phyloP scores from a whole-genome alignment of 2,113 vertebrate genomes.

The Delphinus delphis region DNA sequence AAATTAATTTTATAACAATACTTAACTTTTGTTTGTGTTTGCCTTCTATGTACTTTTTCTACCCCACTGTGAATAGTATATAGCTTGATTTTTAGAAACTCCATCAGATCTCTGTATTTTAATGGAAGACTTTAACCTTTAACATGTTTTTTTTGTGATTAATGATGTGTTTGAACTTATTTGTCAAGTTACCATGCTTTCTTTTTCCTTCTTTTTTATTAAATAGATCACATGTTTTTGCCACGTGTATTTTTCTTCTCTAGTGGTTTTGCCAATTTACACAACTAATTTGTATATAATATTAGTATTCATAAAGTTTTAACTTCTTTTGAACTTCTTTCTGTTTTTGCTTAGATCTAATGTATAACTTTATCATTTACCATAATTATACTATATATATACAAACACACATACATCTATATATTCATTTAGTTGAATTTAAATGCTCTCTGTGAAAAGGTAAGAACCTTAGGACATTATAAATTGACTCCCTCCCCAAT shows the following conservation, averaged over 20 bases:
- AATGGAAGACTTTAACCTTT: background rate
- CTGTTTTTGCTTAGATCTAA: background rate
- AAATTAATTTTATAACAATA: background rate
- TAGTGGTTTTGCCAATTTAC: background rate
- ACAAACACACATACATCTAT: background rate
- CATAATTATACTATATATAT: background rate
- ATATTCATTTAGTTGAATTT: background rate
- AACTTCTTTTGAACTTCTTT: background rate
- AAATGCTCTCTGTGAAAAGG: background rate
- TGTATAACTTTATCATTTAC: background rate
- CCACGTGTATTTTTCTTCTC: background rate
- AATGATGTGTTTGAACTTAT: background rate
- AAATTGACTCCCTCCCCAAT: background rate
- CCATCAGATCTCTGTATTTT: background rate
- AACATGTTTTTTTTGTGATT: background rate
- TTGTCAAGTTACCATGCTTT: background rate
- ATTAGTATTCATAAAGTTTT: background rate
- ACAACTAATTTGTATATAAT: background rate
- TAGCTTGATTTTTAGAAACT: background rate
- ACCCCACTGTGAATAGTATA: background rate
- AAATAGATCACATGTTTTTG: background rate
- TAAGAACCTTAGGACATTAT: background rate
- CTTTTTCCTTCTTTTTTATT: background rate
- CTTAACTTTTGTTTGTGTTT: constrained; percentile 2
- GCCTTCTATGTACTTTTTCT: background rate